phyloP scores from a whole-genome alignment of 2,797 vertebrate genomes.

The Acanthurus lineatus region DNA sequence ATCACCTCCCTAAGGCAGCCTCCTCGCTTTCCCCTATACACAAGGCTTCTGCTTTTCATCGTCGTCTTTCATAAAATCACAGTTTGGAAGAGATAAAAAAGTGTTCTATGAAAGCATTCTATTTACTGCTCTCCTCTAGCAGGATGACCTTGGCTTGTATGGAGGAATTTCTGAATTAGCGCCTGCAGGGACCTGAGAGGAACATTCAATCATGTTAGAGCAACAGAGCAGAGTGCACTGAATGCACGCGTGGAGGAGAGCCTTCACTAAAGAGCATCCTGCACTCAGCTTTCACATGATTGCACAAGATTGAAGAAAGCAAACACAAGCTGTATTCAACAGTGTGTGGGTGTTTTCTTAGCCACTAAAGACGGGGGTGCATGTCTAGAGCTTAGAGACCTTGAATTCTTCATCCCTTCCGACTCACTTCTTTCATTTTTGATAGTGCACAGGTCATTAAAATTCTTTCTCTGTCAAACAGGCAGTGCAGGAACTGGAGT shows the following conservation, averaged over 20 bases:
- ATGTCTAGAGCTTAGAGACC: conserved; percentile 14
- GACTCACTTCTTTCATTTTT: conserved; percentile 15
- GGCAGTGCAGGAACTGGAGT: conserved; percentile 93
- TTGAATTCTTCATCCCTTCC: conserved; percentile 9
- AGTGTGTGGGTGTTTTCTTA: conserved; percentile 54
- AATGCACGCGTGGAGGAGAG: conserved; percentile 63
- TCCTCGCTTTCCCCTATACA: conserved; percentile 62
- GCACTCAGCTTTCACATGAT: conserved; percentile 75
- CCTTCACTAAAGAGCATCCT: conserved; percentile 75
- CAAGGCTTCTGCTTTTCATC: conserved; percentile 69
- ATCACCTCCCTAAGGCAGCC: conserved; percentile 65
- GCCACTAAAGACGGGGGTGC: conserved; percentile 12
- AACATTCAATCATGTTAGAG: conserved; percentile 79
- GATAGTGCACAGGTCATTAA: conserved; percentile 7
- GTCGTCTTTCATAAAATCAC: conserved; percentile 67
- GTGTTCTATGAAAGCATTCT: conserved; percentile 78
- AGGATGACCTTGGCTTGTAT: conserved; percentile 74
- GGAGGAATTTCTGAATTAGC: conserved; percentile 74
- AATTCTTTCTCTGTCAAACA: conserved; percentile 70
- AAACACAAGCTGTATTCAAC: conserved; percentile 61
- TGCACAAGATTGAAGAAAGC: conserved; percentile 68
- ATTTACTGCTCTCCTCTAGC: conserved; percentile 68
- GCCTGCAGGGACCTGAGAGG: conserved; percentile 78
- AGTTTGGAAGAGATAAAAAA: conserved; percentile 57
- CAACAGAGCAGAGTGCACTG: conserved; percentile 78